Base-by-base conservation (phyloP, 2,797 vertebrate genomes). In the Paratrypauchen microcephalus region DNA sequence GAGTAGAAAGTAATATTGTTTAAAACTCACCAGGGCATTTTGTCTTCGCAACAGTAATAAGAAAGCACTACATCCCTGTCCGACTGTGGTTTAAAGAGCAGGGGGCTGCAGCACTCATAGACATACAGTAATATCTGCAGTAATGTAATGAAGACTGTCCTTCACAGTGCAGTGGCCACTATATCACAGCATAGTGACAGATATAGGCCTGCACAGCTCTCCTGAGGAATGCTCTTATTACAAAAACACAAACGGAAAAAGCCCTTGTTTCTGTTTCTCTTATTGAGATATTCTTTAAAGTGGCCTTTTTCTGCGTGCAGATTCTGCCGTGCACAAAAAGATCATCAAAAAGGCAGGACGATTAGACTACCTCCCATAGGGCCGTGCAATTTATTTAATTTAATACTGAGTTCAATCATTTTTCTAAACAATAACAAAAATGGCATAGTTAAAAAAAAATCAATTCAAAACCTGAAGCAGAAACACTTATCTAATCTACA, bases 221-320 rank as follows among this genome's bases (percentile, higher is more conserved):
- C 66, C 59, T 69, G 77, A 73, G 71, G 60, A 15, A 68, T 64
- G 69, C 19, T 69, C 19, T 79, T 81, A 81, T 71, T 84, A 69
- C 70, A 71, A 68, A 73, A 75, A 39, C 32, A 63, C 56, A 41
- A 66, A 76, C 69, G 41, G 61, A 66, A 69, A 59, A 72, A 83
- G 70, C 0, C 36, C 66, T 64, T 55, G 65, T 73, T 75, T 73
- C 65, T 73, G 70, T 55, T 75, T 73, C 65, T 73, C 68, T 55
- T 60, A 64, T 62, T 41, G 55, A 66, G 69, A 21, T 55, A 62
- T 18, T 39, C 3, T 54, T 59, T 60, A 39, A 48, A 4, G 50
- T 57, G 36, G 13, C 26, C 8, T 68, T 64, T 73, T 47, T 18
- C 32, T 0, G 7, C 21, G 48, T 67, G 59, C 48, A 61, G 69